Evolutionary conservation across 1,140 invertebrate species (phyloP).

Genomic region (Drosophila lowei): DNA sequence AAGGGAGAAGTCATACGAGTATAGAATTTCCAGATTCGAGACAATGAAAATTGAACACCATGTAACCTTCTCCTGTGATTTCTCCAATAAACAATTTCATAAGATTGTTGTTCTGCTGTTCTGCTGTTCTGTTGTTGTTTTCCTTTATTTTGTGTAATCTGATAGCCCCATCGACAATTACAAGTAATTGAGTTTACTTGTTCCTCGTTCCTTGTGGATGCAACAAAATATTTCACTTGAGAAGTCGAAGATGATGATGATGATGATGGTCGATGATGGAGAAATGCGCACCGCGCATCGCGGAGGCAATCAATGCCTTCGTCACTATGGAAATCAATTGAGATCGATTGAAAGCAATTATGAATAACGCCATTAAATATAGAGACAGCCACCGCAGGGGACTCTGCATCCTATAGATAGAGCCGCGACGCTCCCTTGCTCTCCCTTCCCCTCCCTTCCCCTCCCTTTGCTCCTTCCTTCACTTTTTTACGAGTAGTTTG

Average conservation of each 20-base stretch:
- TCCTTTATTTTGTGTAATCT: constrained; percentile 34
- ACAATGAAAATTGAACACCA: constrained; percentile 18
- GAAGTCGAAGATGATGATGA: constrained; percentile 19
- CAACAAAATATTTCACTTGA: constrained; percentile 18
- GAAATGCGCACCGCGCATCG: constrained; percentile 21
- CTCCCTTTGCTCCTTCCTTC: too few relatives aligned
- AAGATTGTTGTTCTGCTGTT: constrained; percentile 15
- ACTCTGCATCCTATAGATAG: too few relatives aligned
- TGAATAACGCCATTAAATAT: constrained; percentile 53
- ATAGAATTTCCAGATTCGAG: too few relatives aligned
- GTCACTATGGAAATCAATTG: constrained; percentile 76
- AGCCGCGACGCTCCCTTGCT: too few relatives aligned
- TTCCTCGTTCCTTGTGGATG: constrained; percentile 5
- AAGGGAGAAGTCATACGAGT: too few relatives aligned
- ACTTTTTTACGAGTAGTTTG: too few relatives aligned
- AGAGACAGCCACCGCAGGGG: too few relatives aligned
- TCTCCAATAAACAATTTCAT: constrained; percentile 29
- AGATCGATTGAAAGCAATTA: constrained; percentile 72
- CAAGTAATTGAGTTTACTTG: constrained; percentile 52
- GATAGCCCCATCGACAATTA: constrained; percentile 42
- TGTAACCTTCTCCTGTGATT: constrained; percentile 49
- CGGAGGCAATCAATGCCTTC: constrained; percentile 67
- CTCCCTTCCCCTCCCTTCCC: too few relatives aligned
- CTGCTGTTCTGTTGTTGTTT: constrained; percentile 4
- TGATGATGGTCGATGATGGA: constrained; percentile 10